These are phyloP conservation scores for Bombylius discolor DNA, from an alignment of 2,888 invertebrate species.

Conservation along the genomic window DNA sequence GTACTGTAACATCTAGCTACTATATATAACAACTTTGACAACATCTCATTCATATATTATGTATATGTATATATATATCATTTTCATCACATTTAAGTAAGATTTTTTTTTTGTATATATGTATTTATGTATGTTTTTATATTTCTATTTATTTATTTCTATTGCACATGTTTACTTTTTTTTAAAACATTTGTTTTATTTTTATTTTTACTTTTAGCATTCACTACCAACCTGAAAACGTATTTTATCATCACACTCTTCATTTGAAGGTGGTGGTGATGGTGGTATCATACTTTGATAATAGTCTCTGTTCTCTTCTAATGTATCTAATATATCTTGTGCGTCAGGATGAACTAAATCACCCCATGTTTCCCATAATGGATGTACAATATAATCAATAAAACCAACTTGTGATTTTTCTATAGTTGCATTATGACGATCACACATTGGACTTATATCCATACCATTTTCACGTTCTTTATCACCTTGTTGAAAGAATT, in stretches of 20 bases:
- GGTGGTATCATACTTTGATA: conserved; percentile 91
- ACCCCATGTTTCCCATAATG: conserved; percentile 99
- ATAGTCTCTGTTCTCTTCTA: conserved; percentile 98
- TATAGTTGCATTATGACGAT: conserved; percentile 89
- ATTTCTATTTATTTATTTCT: too few species aligned
- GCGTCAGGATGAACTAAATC: conserved; percentile 98
- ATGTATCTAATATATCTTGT: conserved; percentile 91
- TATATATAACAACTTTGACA: too few species aligned
- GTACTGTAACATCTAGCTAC: too few species aligned
- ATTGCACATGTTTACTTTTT: too few species aligned
- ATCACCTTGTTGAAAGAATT: conserved; percentile 98
- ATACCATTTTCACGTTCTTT: conserved; percentile 87
- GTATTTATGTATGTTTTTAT: too few species aligned
- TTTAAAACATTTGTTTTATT: too few species aligned
- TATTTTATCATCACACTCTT: conserved; percentile 55
- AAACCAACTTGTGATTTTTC: conserved; percentile 99
- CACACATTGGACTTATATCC: conserved; percentile 99
- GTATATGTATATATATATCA: too few species aligned
- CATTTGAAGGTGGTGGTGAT: conserved; percentile 64
- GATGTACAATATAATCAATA: conserved; percentile 99
- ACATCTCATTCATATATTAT: too few species aligned
- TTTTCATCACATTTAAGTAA: too few species aligned
- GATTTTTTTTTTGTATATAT: too few species aligned
- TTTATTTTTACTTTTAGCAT: background rate
- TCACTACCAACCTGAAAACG: conserved; percentile 49